Base-by-base conservation (phyloP, 2,888 invertebrate species). In the Coleophora flavipennella region DNA sequence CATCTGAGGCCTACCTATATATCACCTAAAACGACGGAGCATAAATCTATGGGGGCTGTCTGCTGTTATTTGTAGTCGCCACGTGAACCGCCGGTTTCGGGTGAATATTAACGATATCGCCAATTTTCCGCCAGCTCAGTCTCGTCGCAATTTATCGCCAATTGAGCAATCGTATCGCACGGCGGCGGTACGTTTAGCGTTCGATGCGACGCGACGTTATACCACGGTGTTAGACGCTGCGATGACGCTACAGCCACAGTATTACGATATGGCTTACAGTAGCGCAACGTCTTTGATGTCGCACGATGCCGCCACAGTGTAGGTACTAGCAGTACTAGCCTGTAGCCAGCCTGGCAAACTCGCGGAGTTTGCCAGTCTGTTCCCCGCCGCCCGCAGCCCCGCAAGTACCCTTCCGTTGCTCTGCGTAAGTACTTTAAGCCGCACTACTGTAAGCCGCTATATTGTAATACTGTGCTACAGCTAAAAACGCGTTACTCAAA, bases 51-150 rank as follows among this genome's bases (percentile, higher is more conserved):
- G 62, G 75, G 62, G 68, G 64, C 61, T 71, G 77, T 76, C 77
- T 67, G 65, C 72, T 68, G 80, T 83, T 81, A 81, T 81, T 83
- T 79, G 80, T 76, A 78, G 83, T 79, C 78, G 74, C 80, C 77
- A 78, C 79, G 81, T 80, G 78, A 78, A 75, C 71, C 74, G 66
- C 63, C 59, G 67, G 77, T 80, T 81, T 81, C 75, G 76, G 84
- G 78, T 83, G 83, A 84, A 83, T 84, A 84, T 84, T 84, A 84
- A 83, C 80, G 78, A 81, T 83, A 83, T 81, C 81, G 79, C 75
- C 84, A 81, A 84, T 84, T 84, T 83, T 84, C 78, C 78, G 71
- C 71, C 65, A 80, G 81, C 73, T 83, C 81, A 81, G 69, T 65
- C 72, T 62, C 80, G 77, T 71, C 75, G 81, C 80, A 83, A 84